Conservation (phyloP, 2,888 invertebrate genomes). For the Meandrusa payeni region DNA sequence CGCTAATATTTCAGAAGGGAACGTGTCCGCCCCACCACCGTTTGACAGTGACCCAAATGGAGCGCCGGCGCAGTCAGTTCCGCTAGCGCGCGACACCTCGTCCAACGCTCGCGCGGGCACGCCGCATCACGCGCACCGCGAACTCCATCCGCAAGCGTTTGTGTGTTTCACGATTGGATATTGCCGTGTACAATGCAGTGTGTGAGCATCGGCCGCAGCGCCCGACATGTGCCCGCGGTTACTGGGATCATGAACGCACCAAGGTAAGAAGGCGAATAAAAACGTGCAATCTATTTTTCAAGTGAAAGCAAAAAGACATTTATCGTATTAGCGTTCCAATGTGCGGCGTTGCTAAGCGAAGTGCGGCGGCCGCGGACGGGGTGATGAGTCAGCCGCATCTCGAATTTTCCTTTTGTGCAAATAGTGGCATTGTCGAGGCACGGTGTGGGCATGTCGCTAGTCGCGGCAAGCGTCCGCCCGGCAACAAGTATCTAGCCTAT, state of each 20-base stretch:
- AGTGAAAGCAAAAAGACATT: constrained; percentile 36
- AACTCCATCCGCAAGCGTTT: constrained; percentile 49
- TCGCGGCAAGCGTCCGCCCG: constrained; percentile 35
- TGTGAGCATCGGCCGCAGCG: constrained; percentile 52
- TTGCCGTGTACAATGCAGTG: constrained; percentile 68
- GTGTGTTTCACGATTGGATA: constrained; percentile 66
- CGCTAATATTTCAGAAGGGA: constrained; percentile 74
- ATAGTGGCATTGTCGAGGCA: constrained; percentile 55
- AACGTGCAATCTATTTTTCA: constrained; percentile 40
- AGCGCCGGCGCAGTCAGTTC: constrained; percentile 76
- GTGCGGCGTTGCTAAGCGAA: constrained; percentile 40
- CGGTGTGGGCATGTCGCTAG: constrained; percentile 45
- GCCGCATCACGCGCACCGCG: constrained; percentile 35
- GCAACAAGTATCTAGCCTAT: constrained; percentile 33
- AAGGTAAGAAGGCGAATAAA: constrained; percentile 56
- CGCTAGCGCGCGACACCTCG: constrained; percentile 63
- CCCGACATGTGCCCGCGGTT: constrained; percentile 41
- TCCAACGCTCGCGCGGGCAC: constrained; percentile 43
- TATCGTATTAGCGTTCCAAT: constrained; percentile 38
- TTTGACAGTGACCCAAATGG: constrained; percentile 80
- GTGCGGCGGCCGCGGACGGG: constrained; percentile 45
- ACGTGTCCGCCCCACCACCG: constrained; percentile 71
- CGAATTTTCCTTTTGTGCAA: constrained; percentile 73
- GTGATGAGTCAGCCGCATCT: constrained; percentile 72
- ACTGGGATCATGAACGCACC: constrained; percentile 44